These are phyloP conservation scores for Sanderia malayensis DNA, from an alignment of 30 jellyfish, hydroid and myxozoan genomes.

Conservation along the genomic window DNA sequence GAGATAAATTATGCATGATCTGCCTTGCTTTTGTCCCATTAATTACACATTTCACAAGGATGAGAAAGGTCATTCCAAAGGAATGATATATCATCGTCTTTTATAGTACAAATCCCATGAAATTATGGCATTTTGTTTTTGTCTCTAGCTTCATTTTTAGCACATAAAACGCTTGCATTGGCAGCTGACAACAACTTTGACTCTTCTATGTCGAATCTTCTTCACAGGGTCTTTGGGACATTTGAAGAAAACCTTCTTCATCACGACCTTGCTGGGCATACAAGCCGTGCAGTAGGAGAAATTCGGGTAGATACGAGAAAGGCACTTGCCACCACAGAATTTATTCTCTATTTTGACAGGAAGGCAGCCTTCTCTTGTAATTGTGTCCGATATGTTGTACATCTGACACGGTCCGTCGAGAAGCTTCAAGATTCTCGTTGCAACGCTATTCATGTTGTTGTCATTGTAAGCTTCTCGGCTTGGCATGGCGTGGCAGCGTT, in stretches of 20 bases:
- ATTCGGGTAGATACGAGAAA: slow-evolving; percentile 36
- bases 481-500: not conserved
- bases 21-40: no score
- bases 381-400: slow-evolving; percentile 36
- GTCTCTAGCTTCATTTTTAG: not conserved
- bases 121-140: not conserved
- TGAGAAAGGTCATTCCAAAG: no score
- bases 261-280: slow-evolving; percentile 36
- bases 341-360: slow-evolving; percentile 63
- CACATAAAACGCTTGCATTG: slow-evolving; percentile 44
- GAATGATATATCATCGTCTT: no score
- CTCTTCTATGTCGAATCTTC: slow-evolving; percentile 45
- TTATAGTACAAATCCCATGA: no score
- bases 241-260: slow-evolving; percentile 33
- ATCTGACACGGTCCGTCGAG: slow-evolving; percentile 49
- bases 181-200: slow-evolving; percentile 39
- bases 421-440: slow-evolving; percentile 21
- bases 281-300: slow-evolving; percentile 66
- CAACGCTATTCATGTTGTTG: slow-evolving; percentile 37
- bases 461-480: not conserved
- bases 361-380: slow-evolving; percentile 51
- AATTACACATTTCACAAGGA: no score
- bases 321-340: slow-evolving; percentile 66
- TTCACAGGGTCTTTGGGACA: slow-evolving; percentile 60
- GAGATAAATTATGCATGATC: no score